phyloP scores from a whole-genome alignment of 2,888 invertebrate genomes.

The Patella ulyssiponensis region DNA sequence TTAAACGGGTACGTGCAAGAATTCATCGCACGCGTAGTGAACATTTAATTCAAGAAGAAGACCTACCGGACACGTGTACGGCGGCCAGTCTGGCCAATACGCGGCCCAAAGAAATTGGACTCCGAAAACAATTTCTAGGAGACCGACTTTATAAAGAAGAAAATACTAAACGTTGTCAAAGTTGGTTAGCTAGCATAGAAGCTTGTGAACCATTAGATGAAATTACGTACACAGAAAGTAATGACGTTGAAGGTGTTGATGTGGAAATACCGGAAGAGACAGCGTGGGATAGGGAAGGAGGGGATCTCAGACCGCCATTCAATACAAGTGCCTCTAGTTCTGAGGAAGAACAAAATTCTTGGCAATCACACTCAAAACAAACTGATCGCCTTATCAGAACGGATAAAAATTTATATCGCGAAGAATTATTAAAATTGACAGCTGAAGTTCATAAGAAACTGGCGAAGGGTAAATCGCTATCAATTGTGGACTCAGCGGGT shows the following conservation, averaged over 20 bases:
- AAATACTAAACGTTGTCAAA: constrained; percentile 62
- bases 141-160: constrained; percentile 58
- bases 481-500: constrained; percentile 29
- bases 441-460: constrained; percentile 26
- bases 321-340: constrained; percentile 44
- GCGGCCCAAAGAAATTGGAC: constrained; percentile 56
- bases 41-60: constrained; percentile 56
- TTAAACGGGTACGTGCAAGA: constrained; percentile 53
- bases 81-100: constrained; percentile 60
- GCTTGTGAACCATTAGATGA: constrained; percentile 62
- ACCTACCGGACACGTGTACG: constrained; percentile 57
- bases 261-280: constrained; percentile 57
- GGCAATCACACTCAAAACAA: constrained; percentile 5
- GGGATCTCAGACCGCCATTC: constrained; percentile 34
- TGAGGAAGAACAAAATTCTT: constrained; percentile 31
- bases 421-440: neutral
- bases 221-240: constrained; percentile 44
- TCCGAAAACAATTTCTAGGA: constrained; percentile 45
- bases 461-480: constrained; percentile 26
- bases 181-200: constrained; percentile 62
- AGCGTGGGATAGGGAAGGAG: constrained; percentile 43
- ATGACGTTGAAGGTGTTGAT: constrained; percentile 47
- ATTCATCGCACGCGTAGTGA: constrained; percentile 66
- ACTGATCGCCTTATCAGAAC: neutral
- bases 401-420: neutral